Evolutionary conservation across 2,113 vertebrate species (phyloP).

Genomic region (Myxocyprinus asiaticus): DNA sequence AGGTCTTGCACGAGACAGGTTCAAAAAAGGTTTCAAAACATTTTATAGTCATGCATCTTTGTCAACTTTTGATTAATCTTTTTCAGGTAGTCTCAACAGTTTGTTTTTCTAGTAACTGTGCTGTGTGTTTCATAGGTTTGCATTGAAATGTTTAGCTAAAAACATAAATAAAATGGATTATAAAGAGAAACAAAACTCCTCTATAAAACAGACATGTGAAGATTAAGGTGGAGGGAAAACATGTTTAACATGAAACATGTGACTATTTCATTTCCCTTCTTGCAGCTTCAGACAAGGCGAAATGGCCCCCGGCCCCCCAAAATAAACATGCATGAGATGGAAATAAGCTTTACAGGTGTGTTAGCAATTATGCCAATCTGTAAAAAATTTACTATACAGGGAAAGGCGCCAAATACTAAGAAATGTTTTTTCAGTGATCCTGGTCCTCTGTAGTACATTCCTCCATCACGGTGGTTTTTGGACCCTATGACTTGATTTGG

Average conservation of each 20-base stretch:
- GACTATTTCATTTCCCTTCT: conserved; percentile 48
- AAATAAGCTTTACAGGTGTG: conserved; percentile 74
- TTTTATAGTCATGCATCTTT: not conserved
- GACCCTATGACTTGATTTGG: conserved; percentile 37
- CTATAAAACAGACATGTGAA: conserved; percentile 35
- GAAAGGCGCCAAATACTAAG: conserved; percentile 64
- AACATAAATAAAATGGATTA: not conserved
- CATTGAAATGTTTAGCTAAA: not conserved
- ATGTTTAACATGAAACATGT: conserved; percentile 69
- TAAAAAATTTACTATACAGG: conserved; percentile 69
- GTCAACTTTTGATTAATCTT: not conserved
- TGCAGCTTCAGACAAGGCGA: conserved; percentile 55
- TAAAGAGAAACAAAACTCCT: not conserved
- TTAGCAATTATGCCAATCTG: conserved; percentile 76
- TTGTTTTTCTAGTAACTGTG: not conserved
- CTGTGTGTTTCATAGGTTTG: conserved; percentile 8
- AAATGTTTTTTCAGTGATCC: conserved; percentile 66
- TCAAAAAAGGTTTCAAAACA: too few relatives aligned
- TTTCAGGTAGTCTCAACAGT: not conserved
- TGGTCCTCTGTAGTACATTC: conserved; percentile 62
- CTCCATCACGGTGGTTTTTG: conserved; percentile 54
- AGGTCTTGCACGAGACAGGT: too few relatives aligned
- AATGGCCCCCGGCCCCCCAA: conserved; percentile 61
- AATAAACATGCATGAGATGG: conserved; percentile 65
- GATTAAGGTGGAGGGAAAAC: conserved; percentile 51